These are phyloP conservation scores for Scytalopus superciliaris DNA, from an alignment of 2,113 vertebrate genomes.

Conservation along the genomic window DNA sequence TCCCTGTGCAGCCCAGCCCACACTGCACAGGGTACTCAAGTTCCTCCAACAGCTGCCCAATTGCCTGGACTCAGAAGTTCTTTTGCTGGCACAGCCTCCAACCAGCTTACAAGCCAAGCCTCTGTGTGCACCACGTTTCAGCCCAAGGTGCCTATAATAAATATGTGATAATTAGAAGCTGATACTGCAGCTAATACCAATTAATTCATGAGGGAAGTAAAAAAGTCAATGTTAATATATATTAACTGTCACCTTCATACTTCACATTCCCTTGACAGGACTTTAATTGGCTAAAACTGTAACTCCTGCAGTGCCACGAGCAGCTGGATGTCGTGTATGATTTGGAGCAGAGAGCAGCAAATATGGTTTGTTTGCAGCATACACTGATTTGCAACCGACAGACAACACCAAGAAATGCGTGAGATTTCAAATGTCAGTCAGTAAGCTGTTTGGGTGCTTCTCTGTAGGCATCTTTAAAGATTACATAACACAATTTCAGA, in stretches of 20 bases:
- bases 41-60: neutral
- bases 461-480: neutral
- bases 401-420: neutral
- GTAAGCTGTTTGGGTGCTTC: neutral
- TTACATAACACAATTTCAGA: neutral
- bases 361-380: neutral
- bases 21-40: accelerated
- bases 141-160: neutral
- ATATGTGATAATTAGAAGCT: constrained; percentile 19
- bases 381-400: neutral
- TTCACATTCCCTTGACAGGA: neutral
- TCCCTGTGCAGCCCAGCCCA: neutral
- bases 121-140: neutral
- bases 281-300: constrained; percentile 14
- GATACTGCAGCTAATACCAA: neutral
- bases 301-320: neutral
- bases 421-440: neutral
- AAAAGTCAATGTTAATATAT: neutral
- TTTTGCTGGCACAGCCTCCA: neutral
- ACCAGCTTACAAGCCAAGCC: neutral
- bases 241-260: neutral
- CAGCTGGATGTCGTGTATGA: neutral
- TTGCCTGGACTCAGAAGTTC: neutral
- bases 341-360: neutral
- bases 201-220: constrained; percentile 25